These are phyloP conservation scores for Leistus spinibarbis DNA, from an alignment of 2,888 invertebrate genomes.

Conservation along the genomic window DNA sequence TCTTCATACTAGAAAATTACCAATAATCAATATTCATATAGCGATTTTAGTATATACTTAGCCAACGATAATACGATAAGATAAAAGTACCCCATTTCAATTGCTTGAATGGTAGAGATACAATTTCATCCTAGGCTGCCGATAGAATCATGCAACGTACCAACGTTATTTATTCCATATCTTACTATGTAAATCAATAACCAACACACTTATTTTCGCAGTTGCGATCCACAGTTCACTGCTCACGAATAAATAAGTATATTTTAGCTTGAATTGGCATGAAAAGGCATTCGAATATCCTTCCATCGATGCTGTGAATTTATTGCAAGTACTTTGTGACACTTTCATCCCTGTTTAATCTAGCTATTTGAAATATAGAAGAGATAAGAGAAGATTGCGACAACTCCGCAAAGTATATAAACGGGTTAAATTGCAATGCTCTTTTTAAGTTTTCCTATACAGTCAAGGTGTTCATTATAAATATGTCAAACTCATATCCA, in stretches of 20 bases:
- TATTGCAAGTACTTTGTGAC: not conserved
- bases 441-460: not conserved
- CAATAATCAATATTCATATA: too few species aligned
- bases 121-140: not conserved
- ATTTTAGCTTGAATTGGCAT: not conserved
- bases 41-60: too few species aligned
- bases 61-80: too few species aligned
- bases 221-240: not conserved
- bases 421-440: not conserved
- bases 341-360: not conserved
- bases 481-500: not conserved
- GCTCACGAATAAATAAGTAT: not conserved
- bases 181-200: not conserved
- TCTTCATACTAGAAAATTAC: too few species aligned
- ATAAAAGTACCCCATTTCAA: too few species aligned
- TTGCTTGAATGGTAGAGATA: too few species aligned
- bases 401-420: not conserved
- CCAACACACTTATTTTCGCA: not conserved
- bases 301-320: not conserved
- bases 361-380: slow-evolving; percentile 5
- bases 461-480: not conserved
- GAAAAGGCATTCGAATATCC: not conserved
- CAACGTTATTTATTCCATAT: not conserved
- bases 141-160: too few species aligned
- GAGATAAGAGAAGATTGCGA: not conserved